Conservation (phyloP, 2,797 vertebrate species). For the Borostomias antarcticus region DNA sequence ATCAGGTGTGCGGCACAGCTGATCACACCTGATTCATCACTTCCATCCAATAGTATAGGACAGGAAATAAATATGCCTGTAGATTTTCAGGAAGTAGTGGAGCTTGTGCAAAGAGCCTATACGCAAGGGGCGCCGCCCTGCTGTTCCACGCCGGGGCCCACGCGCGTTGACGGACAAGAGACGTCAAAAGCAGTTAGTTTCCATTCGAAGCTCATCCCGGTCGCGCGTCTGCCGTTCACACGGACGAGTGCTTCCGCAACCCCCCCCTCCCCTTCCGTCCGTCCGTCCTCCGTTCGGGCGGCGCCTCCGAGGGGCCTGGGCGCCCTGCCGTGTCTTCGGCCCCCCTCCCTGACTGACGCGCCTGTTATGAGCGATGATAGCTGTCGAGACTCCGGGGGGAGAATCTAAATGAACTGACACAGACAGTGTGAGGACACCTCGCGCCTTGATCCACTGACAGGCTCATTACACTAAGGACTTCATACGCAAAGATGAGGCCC, state of each 20-base stretch:
- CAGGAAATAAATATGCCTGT: no score
- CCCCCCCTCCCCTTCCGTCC: background rate
- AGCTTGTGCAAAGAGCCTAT: no score
- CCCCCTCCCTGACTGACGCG: slow-evolving; percentile 68
- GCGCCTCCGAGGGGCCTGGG: slow-evolving; percentile 57
- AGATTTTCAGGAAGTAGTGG: no score
- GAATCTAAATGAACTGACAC: slow-evolving; percentile 73
- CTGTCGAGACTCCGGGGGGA: slow-evolving; percentile 61
- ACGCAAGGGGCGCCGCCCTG: slow-evolving; percentile 45
- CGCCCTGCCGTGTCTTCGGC: slow-evolving; percentile 20
- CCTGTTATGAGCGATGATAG: slow-evolving; percentile 72
- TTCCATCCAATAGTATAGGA: no score
- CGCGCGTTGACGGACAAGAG: no score
- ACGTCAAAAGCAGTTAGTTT: slow-evolving; percentile 66
- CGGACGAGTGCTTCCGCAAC: background rate
- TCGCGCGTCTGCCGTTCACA: slow-evolving; percentile 34
- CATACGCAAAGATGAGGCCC: slow-evolving; percentile 54
- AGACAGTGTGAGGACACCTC: slow-evolving; percentile 64
- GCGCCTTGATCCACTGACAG: slow-evolving; percentile 62
- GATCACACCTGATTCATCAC: no score
- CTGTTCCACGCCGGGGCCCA: slow-evolving; percentile 58
- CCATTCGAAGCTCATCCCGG: slow-evolving; percentile 43
- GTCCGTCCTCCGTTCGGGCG: slow-evolving; percentile 57
- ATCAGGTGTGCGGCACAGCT: no score
- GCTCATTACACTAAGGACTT: slow-evolving; percentile 71